These are phyloP conservation scores for Argentina silus DNA, from an alignment of 2,797 vertebrate species.

Conservation along the genomic window DNA sequence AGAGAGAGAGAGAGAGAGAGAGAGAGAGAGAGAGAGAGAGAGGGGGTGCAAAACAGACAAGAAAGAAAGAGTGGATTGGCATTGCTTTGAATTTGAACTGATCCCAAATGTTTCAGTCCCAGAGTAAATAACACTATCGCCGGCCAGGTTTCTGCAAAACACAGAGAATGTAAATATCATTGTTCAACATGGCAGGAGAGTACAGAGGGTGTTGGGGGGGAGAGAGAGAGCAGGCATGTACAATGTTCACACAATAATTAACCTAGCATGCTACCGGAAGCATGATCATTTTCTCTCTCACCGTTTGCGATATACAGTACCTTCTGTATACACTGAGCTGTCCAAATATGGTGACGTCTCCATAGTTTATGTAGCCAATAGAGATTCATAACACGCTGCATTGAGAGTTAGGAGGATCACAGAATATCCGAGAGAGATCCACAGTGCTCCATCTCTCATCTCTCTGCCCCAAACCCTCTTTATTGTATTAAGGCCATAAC, in stretches of 20 bases:
- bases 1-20: constrained; percentile 24
- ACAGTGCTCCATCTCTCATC: constrained; percentile 59
- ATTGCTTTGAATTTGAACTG: constrained; percentile 80
- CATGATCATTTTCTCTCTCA: not conserved
- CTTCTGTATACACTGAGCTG: too few species aligned
- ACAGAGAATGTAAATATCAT: constrained; percentile 73
- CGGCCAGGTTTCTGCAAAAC: constrained; percentile 71
- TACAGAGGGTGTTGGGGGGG: constrained; percentile 19
- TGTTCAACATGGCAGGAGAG: constrained; percentile 55
- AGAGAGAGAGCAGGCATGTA: constrained; percentile 12
- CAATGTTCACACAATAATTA: not conserved
- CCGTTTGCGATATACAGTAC: too few species aligned
- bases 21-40: constrained; percentile 30
- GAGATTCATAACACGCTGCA: not conserved
- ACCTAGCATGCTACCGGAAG: not conserved
- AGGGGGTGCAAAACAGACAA: constrained; percentile 31
- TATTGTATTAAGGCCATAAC: constrained; percentile 83
- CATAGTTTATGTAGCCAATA: too few species aligned
- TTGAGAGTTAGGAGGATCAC: not conserved
- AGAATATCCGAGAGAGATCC: constrained; percentile 32
- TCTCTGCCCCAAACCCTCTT: constrained; percentile 74
- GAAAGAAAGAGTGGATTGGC: constrained; percentile 74
- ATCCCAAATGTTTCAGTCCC: constrained; percentile 82
- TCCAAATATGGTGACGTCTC: too few species aligned
- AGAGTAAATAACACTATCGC: constrained; percentile 77